phyloP scores from a whole-genome alignment of 53 echinoderm and acorn worm species.

The Stichopus horrens region DNA sequence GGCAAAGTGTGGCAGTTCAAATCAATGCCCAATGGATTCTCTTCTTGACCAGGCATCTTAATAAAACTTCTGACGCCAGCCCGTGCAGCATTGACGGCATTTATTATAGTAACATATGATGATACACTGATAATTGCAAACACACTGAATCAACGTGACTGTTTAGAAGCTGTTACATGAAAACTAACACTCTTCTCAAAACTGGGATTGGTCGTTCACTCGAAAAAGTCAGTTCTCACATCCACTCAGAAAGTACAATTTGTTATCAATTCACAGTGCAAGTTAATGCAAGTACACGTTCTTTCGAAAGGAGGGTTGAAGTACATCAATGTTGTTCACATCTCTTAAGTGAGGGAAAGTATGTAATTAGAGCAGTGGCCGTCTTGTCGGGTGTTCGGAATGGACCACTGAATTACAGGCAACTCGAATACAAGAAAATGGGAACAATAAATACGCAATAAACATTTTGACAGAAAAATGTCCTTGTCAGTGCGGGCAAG shows the following conservation, averaged over 20 bases:
- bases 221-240: slow-evolving; percentile 57
- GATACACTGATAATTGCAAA: slow-evolving; percentile 46
- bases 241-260: slow-evolving; percentile 56
- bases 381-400: slow-evolving; percentile 63
- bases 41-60: slow-evolving; percentile 51
- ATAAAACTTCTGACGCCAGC: slow-evolving; percentile 61
- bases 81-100: slow-evolving; percentile 15
- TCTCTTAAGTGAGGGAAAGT: slow-evolving; percentile 1
- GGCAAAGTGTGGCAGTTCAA: slow-evolving; percentile 43
- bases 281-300: background rate
- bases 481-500: too few species aligned
- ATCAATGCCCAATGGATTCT: slow-evolving; percentile 54
- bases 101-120: slow-evolving; percentile 44
- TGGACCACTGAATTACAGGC: slow-evolving; percentile 58
- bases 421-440: slow-evolving; percentile 49
- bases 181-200: slow-evolving; percentile 32
- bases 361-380: slow-evolving; percentile 55
- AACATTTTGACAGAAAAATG: too few species aligned
- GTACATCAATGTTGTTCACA: slow-evolving; percentile 15
- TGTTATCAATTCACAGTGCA: slow-evolving; percentile 48
- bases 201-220: slow-evolving; percentile 56
- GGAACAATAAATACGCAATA: slow-evolving; percentile 10
- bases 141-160: background rate
- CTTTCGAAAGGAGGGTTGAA: slow-evolving; percentile 42
- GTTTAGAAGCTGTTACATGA: background rate